A percentile compares a stretch with the other conserved stretches of the same genome.
These are phyloP conservation scores for Mactromeris polynyma DNA, from an alignment of 2,888 invertebrate genomes.

Conservation along the genomic window DNA sequence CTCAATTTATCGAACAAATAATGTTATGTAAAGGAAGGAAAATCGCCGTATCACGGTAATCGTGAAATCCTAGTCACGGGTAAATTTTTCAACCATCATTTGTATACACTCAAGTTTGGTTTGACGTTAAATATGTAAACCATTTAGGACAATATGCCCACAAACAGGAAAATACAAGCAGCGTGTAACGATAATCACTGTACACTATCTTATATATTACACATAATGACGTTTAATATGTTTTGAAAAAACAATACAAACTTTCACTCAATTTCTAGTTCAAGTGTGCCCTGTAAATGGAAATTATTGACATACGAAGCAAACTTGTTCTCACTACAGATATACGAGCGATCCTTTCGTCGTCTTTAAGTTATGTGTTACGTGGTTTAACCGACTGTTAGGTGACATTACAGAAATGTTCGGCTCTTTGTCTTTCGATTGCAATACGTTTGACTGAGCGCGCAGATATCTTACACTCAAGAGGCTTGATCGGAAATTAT, in stretches of 20 bases:
- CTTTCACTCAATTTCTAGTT: conserved; percentile 55
- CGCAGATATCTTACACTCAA: too few species aligned
- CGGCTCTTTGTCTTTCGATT: background rate
- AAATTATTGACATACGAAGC: conserved; percentile 44
- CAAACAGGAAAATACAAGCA: conserved; percentile 41
- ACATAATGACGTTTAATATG: conserved; percentile 64
- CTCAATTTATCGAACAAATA: background rate
- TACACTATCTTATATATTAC: conserved; percentile 43
- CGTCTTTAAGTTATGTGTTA: conserved; percentile 6
- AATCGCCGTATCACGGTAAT: conserved; percentile 1
- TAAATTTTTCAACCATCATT: background rate
- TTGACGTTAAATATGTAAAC: conserved; percentile 46
- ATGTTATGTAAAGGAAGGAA: background rate
- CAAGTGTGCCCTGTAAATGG: conserved; percentile 62
- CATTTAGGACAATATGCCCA: conserved; percentile 23
- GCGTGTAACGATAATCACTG: conserved; percentile 44
- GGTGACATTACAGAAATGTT: background rate
- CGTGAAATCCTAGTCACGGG: conserved; percentile 12
- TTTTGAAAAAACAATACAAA: conserved; percentile 63
- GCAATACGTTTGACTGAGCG: background rate
- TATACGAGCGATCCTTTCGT: background rate
- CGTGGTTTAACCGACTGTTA: background rate
- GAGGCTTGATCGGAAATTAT: too few species aligned
- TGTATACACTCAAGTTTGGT: conserved; percentile 22
- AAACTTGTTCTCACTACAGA: conserved; percentile 48